A percentile compares a stretch with the other conserved stretches of the same genome.
These are phyloP conservation scores for Malurus leucopterus DNA, from an alignment of 2,797 vertebrate genomes.

Conservation along the genomic window DNA sequence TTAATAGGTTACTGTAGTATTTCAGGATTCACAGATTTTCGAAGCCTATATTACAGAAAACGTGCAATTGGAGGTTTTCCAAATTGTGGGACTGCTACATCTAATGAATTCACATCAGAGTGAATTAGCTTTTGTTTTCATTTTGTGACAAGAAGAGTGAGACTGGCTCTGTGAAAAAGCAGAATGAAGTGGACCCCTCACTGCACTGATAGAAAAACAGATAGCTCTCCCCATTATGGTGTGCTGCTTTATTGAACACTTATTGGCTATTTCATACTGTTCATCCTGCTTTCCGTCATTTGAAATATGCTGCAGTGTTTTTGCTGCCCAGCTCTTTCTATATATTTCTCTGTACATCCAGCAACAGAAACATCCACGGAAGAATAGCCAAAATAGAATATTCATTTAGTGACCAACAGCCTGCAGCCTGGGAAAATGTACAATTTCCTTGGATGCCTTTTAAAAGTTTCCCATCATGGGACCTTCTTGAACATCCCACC, in stretches of 20 bases:
- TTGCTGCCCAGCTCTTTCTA: neutral
- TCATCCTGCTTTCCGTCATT: neutral
- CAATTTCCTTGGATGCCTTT: neutral
- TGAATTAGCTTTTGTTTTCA: conserved; percentile 43
- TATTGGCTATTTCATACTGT: neutral
- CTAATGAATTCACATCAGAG: conserved; percentile 5
- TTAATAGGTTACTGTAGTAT: neutral
- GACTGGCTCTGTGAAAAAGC: neutral
- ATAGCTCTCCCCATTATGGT: neutral
- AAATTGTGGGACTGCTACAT: neutral
- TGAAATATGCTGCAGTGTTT: neutral
- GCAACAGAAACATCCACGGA: neutral
- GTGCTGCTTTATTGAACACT: neutral
- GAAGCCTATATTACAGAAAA: neutral
- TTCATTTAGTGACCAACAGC: neutral
- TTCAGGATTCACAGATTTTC: neutral
- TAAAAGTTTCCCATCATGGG: neutral
- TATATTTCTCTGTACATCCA: neutral
- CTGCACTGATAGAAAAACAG: neutral
- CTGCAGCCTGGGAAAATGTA: neutral
- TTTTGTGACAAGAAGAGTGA: neutral
- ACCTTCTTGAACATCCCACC: neutral
- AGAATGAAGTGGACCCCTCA: neutral
- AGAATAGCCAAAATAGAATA: neutral
- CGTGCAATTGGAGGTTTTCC: conserved; percentile 12